Base-by-base conservation (phyloP, 2,113 vertebrate species). In the Vireo altiloquus region DNA sequence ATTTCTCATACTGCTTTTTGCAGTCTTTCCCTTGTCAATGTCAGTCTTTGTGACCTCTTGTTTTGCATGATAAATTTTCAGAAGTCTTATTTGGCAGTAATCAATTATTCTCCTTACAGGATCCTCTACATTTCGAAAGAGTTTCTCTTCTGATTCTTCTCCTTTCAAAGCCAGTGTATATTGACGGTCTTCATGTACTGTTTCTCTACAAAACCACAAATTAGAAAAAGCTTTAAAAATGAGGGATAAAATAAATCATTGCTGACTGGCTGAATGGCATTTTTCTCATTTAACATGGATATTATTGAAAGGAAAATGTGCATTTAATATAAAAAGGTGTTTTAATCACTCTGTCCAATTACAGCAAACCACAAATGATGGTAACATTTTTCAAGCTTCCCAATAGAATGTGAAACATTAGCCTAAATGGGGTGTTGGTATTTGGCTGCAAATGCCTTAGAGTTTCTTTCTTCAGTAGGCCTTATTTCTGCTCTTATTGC, bases 301-400 rank as follows among this genome's bases (percentile, higher is more conserved):
- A 74, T 85, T 90, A 74, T 54, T 82, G 78, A 87, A 88, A 63
- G 8, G 66, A 94, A 95, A 95, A 92, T 77, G 75, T 72, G 39
- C 63, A 77, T 95, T 93, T 96, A 96, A 94, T 92, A 88, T 33
- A 81, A 93, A 93, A 97, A 96, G 71, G 85, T 88, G 76, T 70
- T 85, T 63, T 91, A 94, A 95, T 95, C 66, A 50, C 59, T 94
- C 78, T 88, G 42, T 83, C 71, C 85, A 93, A 77, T 96, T 96
- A 90, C 60, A 88, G 68, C 24, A 83, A 89, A 88, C 35, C 68
- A 77, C 71, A 82, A 96, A 86, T 90, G 82, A 87, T 77, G 39
- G 23, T 63, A 83, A 90, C 2, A 0, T 63, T 64, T 87, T 94
- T 88, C 3, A 5, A 86, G 52, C 87, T 92, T 92, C 70, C 79